Conservation (phyloP, 2,797 vertebrate genomes). For the Schizopygopsis pylzovi region DNA sequence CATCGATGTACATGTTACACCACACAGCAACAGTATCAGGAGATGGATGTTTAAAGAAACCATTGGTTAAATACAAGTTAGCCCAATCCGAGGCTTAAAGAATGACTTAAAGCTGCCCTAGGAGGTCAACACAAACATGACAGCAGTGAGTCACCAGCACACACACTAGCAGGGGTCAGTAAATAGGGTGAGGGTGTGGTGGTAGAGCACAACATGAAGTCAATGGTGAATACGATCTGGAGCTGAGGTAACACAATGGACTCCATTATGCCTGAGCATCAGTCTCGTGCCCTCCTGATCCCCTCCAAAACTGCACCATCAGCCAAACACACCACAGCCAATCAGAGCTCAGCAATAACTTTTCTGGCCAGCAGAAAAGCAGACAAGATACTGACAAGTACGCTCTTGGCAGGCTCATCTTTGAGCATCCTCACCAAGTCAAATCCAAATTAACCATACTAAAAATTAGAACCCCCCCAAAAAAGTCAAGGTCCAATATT, state of each 20-base stretch:
- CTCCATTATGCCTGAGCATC: conserved; percentile 76
- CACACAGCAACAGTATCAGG: not conserved
- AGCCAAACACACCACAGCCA: conserved; percentile 49
- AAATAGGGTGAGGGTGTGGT: conserved; percentile 54
- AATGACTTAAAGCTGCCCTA: conserved; percentile 15
- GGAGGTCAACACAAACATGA: conserved; percentile 33
- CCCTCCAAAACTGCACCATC: conserved; percentile 55
- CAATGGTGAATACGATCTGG: conserved; percentile 76
- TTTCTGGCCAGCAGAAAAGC: conserved; percentile 6
- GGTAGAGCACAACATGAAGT: conserved; percentile 64
- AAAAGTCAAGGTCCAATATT: not conserved
- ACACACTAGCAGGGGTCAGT: conserved; percentile 45
- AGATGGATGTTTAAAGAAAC: conserved; percentile 1
- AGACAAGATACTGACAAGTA: not conserved
- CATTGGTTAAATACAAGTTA: conserved; percentile 15
- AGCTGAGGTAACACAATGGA: conserved; percentile 72
- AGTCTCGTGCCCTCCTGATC: conserved; percentile 71
- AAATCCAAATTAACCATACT: not conserved
- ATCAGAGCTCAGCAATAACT: conserved; percentile 15
- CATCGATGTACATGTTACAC: not conserved
- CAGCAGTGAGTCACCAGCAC: not conserved
- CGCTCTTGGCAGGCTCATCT: not conserved
- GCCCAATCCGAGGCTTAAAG: not conserved
- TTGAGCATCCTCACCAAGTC: not conserved
- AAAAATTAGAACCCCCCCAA: not conserved